Evolutionary conservation across 2,888 invertebrate species (phyloP).

Genomic region (Callyntrura sp.): DNA sequence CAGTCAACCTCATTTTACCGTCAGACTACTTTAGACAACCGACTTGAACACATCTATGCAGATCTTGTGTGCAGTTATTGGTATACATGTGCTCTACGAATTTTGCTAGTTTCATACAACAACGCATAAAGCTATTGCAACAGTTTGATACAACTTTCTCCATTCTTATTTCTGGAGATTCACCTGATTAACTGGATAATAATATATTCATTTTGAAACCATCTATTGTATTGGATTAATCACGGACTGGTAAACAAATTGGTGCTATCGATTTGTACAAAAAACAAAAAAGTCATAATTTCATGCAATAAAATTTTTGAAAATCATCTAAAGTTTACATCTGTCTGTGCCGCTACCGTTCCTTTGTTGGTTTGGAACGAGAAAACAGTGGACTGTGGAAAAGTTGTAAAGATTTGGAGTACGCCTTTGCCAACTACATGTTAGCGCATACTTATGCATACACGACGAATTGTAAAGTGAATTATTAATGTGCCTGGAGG

Average conservation of each 20-base stretch:
- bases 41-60: slow-evolving; percentile 75
- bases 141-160: slow-evolving; percentile 45
- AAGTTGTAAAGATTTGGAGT: too few relatives aligned
- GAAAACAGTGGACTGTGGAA: too few relatives aligned
- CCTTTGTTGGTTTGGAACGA: not conserved
- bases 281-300: not conserved
- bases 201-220: not conserved
- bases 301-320: too few relatives aligned
- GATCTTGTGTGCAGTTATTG: slow-evolving; percentile 60
- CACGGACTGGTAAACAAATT: slow-evolving; percentile 15
- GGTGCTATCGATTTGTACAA: slow-evolving; percentile 63
- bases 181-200: not conserved
- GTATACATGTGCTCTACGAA: slow-evolving; percentile 73
- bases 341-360: too few relatives aligned
- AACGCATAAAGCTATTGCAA: slow-evolving; percentile 23
- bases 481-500: not conserved
- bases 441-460: too few relatives aligned
- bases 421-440: too few relatives aligned
- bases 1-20: slow-evolving; percentile 71
- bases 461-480: not conserved
- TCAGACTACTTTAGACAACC: slow-evolving; percentile 71
- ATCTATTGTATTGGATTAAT: not conserved
- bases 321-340: too few relatives aligned
- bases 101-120: slow-evolving; percentile 11
- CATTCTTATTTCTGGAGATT: not conserved